Conservation (phyloP, 2,113 vertebrate genomes). For the Grus americana region DNA sequence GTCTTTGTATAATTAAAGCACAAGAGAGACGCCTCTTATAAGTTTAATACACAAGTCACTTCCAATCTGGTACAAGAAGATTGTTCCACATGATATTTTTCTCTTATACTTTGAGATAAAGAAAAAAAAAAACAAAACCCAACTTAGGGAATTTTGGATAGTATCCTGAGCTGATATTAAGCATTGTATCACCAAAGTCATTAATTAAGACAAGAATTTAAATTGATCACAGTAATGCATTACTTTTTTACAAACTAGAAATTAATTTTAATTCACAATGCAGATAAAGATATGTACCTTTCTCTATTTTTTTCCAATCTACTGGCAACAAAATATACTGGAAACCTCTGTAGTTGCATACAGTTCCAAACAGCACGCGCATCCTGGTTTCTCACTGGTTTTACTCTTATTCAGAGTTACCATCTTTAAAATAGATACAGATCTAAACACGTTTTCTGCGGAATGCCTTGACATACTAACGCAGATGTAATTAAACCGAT, state of each 20-base stretch:
- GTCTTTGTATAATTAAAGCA: background rate
- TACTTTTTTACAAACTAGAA: background rate
- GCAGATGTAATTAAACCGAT: background rate
- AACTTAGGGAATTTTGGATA: background rate
- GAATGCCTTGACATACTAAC: background rate
- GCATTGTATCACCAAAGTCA: rapidly evolving
- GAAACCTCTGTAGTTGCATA: rapidly evolving
- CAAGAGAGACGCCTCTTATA: background rate
- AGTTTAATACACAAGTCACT: background rate
- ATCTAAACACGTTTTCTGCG: too few relatives aligned
- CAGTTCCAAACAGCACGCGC: rapidly evolving
- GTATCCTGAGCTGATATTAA: background rate
- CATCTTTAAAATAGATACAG: rapidly evolving
- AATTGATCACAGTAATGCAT: background rate
- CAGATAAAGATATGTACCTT: too few relatives aligned
- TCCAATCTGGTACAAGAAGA: background rate
- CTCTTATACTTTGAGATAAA: background rate
- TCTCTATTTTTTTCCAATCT: background rate
- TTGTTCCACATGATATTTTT: background rate
- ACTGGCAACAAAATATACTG: rapidly evolving
- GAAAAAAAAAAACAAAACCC: background rate
- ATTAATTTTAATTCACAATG: background rate
- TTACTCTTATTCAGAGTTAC: too few relatives aligned
- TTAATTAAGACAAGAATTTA: background rate
- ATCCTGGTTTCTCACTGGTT: background rate